Base-by-base conservation (phyloP, 2,797 vertebrate genomes). In the Sternarchorhynchus goeldii region DNA sequence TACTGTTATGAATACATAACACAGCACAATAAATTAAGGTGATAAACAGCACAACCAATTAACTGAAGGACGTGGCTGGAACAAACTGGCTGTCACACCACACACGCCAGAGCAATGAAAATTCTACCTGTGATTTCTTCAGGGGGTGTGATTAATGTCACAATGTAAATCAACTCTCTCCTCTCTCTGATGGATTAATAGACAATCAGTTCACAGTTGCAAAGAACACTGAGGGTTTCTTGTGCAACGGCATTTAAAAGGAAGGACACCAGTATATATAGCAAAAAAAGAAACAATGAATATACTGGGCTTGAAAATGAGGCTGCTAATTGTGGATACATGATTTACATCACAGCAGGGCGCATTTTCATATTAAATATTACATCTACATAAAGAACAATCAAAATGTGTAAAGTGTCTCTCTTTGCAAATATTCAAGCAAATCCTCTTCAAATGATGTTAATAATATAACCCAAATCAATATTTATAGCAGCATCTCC, bases 161-260 rank as follows among this genome's bases (percentile, higher is more conserved):
- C 66, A 45, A 68, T 79, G 64, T 64, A 67, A 77, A 25, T 77
- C 59, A 79, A 74, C 66, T 66, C 45, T 77, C 45, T 79, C 39
- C 83, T 73, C 3, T 5, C 64, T 29, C 73, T 73, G 65, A 79
- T 77, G 59, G 60, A 75, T 83, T 74, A 80, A 70, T 77, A 25
- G 58, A 53, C 57, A 6, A 69, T 70, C 29, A 69, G 50, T 65
- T 16, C 39, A 34, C 41, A 78, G 60, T 59, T 75, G 45, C 41
- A 32, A 36, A 55, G 53, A 77, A n/a, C 17, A 65, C 53, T 69
- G 77, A 53, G 39, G 31, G 17, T 59, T 62, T 74, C 32, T 70
- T 57, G 16, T 29, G 12, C 72, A 76, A 65, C 88, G 87, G 81
- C 85, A 89, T 90, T 90, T 91, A 89, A 90, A 91, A 87, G 85